These are phyloP conservation scores for Deilephila porcellus DNA, from an alignment of 2,888 invertebrate genomes.

Conservation along the genomic window DNA sequence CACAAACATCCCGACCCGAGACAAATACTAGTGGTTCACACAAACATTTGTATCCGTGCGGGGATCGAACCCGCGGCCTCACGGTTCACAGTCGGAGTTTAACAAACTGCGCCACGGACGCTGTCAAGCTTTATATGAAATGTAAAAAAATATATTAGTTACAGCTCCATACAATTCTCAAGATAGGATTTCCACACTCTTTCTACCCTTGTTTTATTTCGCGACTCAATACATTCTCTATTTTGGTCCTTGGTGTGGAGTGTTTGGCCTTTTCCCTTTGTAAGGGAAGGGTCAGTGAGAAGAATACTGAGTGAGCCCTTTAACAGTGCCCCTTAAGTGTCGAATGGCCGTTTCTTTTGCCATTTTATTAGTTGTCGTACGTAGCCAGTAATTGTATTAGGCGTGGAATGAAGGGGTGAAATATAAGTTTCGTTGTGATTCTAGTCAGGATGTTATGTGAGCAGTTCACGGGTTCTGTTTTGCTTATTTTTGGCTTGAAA, in stretches of 20 bases:
- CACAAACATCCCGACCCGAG: no score
- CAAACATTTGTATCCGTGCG: no score
- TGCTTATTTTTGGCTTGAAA: not conserved
- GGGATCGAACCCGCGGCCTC: no score
- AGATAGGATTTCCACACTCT: constrained; percentile 60
- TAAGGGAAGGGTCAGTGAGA: constrained; percentile 71
- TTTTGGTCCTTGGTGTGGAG: constrained; percentile 71
- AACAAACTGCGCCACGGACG: no score
- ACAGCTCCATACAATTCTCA: constrained; percentile 55
- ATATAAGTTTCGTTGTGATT: constrained; percentile 23
- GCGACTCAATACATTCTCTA: constrained; percentile 83
- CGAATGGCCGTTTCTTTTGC: constrained; percentile 74
- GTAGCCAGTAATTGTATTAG: constrained; percentile 72
- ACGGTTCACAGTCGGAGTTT: no score
- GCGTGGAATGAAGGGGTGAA: constrained; percentile 17
- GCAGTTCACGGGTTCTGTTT: not conserved
- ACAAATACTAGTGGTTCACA: no score
- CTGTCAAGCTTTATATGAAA: no score
- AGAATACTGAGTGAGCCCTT: constrained; percentile 78
- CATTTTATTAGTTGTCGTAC: constrained; percentile 82
- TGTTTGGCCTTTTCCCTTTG: constrained; percentile 79
- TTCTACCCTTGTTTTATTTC: constrained; percentile 80
- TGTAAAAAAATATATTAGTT: constrained; percentile 24
- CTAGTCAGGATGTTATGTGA: not conserved
- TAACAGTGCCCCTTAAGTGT: constrained; percentile 64